phyloP scores from a whole-genome alignment of 2,797 vertebrate genomes.

The Rhynchonycteris naso region DNA sequence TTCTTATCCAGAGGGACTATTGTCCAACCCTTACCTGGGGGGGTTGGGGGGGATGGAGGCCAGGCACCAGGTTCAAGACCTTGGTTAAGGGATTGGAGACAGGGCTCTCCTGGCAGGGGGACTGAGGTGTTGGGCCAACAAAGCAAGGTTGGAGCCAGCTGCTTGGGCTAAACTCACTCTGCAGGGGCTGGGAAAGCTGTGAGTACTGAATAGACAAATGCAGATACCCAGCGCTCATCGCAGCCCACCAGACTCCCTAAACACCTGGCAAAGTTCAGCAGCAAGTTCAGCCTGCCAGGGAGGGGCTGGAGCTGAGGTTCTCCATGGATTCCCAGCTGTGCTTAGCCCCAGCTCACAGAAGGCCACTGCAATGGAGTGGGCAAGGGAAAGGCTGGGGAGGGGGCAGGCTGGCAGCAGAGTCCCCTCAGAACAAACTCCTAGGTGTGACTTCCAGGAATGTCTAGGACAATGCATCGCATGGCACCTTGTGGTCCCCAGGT shows the following conservation, averaged over 20 bases:
- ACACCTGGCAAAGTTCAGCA: background rate
- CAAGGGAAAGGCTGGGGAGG: too few species aligned
- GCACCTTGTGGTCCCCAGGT: background rate
- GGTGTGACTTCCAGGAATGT: background rate
- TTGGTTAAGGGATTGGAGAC: background rate
- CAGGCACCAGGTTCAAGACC: background rate
- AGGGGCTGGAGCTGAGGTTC: background rate
- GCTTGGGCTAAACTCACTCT: background rate
- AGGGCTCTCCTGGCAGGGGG: background rate
- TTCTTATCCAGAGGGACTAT: background rate
- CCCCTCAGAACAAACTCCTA: background rate
- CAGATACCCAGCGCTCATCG: background rate
- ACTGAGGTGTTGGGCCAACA: background rate
- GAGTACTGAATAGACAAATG: background rate
- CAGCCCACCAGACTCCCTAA: background rate
- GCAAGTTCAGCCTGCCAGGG: background rate
- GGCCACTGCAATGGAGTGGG: background rate
- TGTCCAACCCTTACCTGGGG: background rate
- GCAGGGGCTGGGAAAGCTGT: background rate
- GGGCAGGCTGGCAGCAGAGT: background rate
- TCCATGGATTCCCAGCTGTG: accelerated
- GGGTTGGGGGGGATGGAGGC: background rate
- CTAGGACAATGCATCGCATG: background rate
- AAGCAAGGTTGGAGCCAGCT: background rate
- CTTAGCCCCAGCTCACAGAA: background rate